These are phyloP conservation scores for Drosophila affinis DNA, from an alignment of 2,888 invertebrate species.

Conservation along the genomic window DNA sequence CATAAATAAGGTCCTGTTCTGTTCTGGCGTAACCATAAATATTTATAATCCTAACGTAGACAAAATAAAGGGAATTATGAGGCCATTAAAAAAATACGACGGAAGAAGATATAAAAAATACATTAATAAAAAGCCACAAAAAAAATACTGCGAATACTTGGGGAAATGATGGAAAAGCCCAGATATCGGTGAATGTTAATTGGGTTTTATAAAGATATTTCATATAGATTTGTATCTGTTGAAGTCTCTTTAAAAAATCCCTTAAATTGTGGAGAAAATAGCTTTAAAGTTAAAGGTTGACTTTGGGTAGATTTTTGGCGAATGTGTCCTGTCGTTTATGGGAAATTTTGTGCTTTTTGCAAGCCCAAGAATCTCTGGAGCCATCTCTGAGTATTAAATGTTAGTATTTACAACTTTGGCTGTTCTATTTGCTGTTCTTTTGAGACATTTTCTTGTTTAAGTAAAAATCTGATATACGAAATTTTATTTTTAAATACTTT, in stretches of 20 bases:
- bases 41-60: conserved; percentile 31
- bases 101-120: conserved; percentile 53
- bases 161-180: neutral
- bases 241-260: too few species aligned
- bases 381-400: too few species aligned
- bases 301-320: too few species aligned
- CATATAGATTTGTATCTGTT: neutral
- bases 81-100: conserved; percentile 57
- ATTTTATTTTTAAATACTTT: neutral
- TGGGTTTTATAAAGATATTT: neutral
- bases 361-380: too few species aligned
- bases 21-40: conserved; percentile 53
- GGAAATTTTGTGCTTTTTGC: too few species aligned
- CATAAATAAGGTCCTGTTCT: conserved; percentile 58
- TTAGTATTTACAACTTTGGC: too few species aligned
- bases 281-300: too few species aligned
- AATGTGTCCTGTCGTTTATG: too few species aligned
- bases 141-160: neutral
- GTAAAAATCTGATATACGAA: too few species aligned
- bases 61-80: conserved; percentile 58
- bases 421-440: too few species aligned
- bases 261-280: too few species aligned
- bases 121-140: conserved; percentile 46
- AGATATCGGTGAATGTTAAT: neutral
- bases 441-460: too few species aligned